Evolutionary conservation across 2,888 invertebrate genomes (phyloP).

Genomic region (Rotaria sp.): DNA sequence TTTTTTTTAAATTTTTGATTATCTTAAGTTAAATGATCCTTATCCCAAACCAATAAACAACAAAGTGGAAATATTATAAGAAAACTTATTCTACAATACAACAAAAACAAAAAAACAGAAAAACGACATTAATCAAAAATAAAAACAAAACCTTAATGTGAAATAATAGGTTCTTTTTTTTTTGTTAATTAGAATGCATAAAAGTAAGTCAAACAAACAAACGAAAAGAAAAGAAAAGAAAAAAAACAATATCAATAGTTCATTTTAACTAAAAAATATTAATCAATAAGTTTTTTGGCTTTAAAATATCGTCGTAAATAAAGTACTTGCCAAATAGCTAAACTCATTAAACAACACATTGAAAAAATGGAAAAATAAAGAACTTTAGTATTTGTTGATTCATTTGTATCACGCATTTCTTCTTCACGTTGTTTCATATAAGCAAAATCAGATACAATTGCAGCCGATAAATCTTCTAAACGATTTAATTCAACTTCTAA

Average conservation of each 20-base stretch:
- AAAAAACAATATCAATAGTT: not conserved
- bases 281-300: constrained; percentile 97
- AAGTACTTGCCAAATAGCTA: constrained; percentile 95
- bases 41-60: too few species aligned
- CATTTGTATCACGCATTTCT: constrained; percentile 97
- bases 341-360: constrained; percentile 82
- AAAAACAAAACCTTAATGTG: not conserved
- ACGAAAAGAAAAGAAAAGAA: too few species aligned
- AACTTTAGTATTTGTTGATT: constrained; percentile 91
- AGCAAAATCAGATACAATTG: constrained; percentile 86
- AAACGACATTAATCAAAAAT: not conserved
- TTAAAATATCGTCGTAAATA: constrained; percentile 96
- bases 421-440: constrained; percentile 91
- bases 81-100: constrained; percentile 9
- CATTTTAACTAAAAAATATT: constrained; percentile 46
- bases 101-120: not conserved
- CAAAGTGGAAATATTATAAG: not conserved
- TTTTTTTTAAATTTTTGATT: too few species aligned
- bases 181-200: not conserved
- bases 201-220: not conserved
- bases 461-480: constrained; percentile 87
- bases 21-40: too few species aligned
- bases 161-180: not conserved
- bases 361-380: constrained; percentile 95
- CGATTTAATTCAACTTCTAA: constrained; percentile 88